Evolutionary conservation across 1,140 invertebrate species (phyloP).

Genomic region (Lethrus apterus): DNA sequence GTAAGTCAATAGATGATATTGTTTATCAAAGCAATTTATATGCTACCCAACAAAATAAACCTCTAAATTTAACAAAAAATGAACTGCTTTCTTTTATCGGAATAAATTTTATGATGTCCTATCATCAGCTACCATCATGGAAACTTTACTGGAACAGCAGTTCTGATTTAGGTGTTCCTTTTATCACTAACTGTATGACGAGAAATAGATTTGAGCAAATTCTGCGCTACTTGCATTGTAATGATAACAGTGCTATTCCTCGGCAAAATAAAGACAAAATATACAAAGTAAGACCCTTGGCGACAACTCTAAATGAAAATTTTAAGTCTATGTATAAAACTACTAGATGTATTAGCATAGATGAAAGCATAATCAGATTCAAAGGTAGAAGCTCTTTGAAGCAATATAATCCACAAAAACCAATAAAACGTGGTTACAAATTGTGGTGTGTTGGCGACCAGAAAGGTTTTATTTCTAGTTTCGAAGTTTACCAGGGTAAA

Average conservation of each 20-base stretch:
- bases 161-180: no score
- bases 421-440: conserved; percentile 21
- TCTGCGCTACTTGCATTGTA: no score
- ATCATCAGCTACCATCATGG: conserved; percentile 3
- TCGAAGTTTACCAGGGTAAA: conserved; percentile 11
- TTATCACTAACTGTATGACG: no score
- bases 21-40: conserved; percentile 33
- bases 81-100: conserved; percentile 34
- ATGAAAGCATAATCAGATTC: conserved; percentile 36
- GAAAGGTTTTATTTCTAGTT: neutral
- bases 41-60: conserved; percentile 32
- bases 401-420: conserved; percentile 27
- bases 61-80: conserved; percentile 31
- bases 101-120: conserved; percentile 34
- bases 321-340: no score
- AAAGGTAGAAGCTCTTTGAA: neutral
- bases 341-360: no score
- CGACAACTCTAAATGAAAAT: no score
- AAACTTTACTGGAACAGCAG: no score
- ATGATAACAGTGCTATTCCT: no score
- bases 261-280: no score
- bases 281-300: no score
- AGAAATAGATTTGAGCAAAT: no score
- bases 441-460: conserved; percentile 1
- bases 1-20: conserved; percentile 26